Conservation (phyloP, 1,140 invertebrate genomes). For the Dufourea novaeangliae region DNA sequence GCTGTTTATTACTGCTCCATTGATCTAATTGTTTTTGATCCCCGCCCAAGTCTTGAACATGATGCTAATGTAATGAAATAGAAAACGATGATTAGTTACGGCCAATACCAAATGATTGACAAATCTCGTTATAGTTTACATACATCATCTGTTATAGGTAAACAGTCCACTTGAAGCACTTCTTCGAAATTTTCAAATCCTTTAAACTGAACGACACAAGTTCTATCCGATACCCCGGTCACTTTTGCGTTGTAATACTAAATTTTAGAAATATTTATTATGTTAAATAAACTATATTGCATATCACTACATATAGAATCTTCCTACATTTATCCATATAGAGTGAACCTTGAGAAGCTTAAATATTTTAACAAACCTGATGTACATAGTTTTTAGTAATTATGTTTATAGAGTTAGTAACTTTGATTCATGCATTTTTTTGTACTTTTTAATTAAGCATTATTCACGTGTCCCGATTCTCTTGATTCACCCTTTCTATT, state of each 20-base stretch:
- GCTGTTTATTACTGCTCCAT: constrained; percentile 68
- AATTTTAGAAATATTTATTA: constrained; percentile 68
- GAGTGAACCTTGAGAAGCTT: no score
- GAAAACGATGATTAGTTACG: background rate
- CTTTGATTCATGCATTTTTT: no score
- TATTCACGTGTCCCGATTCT: no score
- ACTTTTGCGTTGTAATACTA: constrained; percentile 94
- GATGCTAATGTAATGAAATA: constrained; percentile 6
- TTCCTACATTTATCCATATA: no score
- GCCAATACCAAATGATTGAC: background rate
- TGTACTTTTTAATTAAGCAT: no score
- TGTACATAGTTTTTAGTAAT: no score
- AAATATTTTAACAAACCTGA: no score
- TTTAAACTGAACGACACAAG: constrained; percentile 92
- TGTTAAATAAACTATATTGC: constrained; percentile 20
- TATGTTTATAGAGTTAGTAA: no score
- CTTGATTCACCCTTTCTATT: background rate
- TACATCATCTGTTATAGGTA: constrained; percentile 84
- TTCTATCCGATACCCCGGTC: constrained; percentile 88
- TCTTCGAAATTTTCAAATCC: constrained; percentile 95
- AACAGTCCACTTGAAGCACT: constrained; percentile 89
- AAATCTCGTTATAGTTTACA: constrained; percentile 35
- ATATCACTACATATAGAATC: no score
- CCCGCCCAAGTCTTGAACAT: constrained; percentile 38
- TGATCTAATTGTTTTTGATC: constrained; percentile 67